Percentiles rank a stretch among this genome's conserved stretches.
Conservation (phyloP, 1,140 invertebrate genomes). For the Drosophila nigrodunni region DNA sequence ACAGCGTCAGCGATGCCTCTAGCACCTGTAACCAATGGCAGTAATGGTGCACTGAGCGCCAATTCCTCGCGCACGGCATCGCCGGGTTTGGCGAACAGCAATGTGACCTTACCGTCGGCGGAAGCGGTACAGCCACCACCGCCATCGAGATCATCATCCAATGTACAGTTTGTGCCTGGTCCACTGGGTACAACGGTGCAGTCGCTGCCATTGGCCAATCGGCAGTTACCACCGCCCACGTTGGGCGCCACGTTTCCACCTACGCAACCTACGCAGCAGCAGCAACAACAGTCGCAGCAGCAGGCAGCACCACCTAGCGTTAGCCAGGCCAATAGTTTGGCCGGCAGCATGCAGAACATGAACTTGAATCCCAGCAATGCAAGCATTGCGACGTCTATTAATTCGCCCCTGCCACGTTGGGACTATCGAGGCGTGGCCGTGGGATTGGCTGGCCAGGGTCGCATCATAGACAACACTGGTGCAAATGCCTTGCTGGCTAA, state of each 20-base stretch:
- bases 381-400: constrained; percentile 13
- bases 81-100: constrained; percentile 44
- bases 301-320: constrained; percentile 9
- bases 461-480: constrained; percentile 16
- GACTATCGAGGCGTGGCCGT: constrained; percentile 56
- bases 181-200: constrained; percentile 12
- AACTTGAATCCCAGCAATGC: constrained; percentile 57
- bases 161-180: constrained; percentile 11
- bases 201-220: neutral
- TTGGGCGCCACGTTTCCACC: neutral
- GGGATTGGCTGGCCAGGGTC: constrained; percentile 19
- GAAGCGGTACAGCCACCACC: constrained; percentile 15
- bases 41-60: constrained; percentile 60
- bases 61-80: constrained; percentile 79
- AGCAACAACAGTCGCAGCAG: constrained; percentile 5
- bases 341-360: constrained; percentile 66
- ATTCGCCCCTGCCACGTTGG: neutral
- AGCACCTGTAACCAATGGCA: constrained; percentile 47
- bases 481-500: constrained; percentile 20
- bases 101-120: neutral
- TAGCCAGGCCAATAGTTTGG: constrained; percentile 40
- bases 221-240: neutral
- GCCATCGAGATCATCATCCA: constrained; percentile 9
- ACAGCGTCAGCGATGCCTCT: neutral
- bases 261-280: constrained; percentile 6